Conservation (phyloP, 2,113 vertebrate genomes). For the Apteryx owenii region DNA sequence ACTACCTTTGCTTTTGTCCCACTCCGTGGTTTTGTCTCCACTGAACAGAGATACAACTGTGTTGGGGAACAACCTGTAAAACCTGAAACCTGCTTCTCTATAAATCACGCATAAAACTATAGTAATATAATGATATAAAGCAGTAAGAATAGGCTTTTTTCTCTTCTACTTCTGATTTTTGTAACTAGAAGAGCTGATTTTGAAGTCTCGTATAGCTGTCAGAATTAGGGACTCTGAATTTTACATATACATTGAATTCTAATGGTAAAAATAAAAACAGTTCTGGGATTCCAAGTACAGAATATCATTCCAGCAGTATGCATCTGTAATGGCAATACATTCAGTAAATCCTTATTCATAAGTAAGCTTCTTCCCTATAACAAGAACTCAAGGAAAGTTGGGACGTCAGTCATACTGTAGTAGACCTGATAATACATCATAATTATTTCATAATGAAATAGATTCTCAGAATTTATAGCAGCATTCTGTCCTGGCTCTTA, state of each 20-base stretch:
- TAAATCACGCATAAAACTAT: not conserved
- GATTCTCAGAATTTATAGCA: not conserved
- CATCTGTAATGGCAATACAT: not conserved
- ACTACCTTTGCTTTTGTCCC: not conserved
- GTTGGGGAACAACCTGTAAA: not conserved
- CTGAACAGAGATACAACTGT: not conserved
- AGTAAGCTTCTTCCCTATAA: not conserved
- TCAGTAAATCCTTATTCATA: not conserved
- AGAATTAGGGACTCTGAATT: not conserved
- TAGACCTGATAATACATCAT: not conserved
- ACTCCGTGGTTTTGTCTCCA: rapidly evolving
- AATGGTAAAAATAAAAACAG: not conserved
- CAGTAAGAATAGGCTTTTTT: not conserved
- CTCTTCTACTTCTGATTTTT: not conserved
- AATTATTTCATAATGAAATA: not conserved
- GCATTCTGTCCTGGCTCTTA: not conserved
- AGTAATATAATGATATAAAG: not conserved
- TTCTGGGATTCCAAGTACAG: not conserved
- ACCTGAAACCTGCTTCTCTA: rapidly evolving
- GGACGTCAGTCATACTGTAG: not conserved
- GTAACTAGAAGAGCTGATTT: not conserved
- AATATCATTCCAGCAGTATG: not conserved
- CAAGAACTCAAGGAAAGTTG: not conserved
- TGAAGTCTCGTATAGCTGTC: not conserved
- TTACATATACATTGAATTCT: not conserved